Conservation (phyloP, 2,113 vertebrate genomes). For the Xenotilapia caudafasciata region DNA sequence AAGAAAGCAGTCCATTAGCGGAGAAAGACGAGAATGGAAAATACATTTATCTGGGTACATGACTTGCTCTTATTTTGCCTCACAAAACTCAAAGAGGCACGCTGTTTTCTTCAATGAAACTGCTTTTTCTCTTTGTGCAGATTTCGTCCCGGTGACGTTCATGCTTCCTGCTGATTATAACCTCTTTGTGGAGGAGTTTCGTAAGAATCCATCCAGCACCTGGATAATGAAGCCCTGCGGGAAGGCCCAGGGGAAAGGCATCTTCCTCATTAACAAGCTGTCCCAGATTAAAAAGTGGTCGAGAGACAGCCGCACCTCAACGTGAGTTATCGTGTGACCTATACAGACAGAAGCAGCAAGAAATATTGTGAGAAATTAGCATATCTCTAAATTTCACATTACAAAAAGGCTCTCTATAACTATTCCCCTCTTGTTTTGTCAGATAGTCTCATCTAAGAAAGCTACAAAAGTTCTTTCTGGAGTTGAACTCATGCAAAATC, state of each 20-base stretch:
- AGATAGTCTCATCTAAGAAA: background rate
- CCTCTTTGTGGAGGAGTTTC: conserved; percentile 95
- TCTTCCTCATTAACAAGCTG: conserved; percentile 98
- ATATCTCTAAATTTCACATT: background rate
- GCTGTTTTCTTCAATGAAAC: background rate
- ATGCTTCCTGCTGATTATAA: conserved; percentile 98
- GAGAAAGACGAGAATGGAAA: conserved; percentile 97
- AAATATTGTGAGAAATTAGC: background rate
- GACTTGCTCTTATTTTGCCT: background rate
- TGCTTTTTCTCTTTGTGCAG: conserved; percentile 52
- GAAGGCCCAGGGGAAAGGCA: conserved; percentile 97
- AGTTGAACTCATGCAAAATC: background rate
- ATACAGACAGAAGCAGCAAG: background rate
- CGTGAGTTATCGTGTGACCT: conserved; percentile 70
- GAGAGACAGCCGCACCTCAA: conserved; percentile 91
- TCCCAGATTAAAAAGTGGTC: conserved; percentile 99
- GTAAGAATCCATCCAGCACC: conserved; percentile 94
- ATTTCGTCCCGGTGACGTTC: conserved; percentile 96
- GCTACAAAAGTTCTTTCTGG: background rate
- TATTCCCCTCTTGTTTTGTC: background rate
- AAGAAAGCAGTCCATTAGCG: conserved; percentile 87
- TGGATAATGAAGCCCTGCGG: conserved; percentile 99
- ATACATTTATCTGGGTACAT: conserved; percentile 86
- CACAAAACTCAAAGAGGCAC: background rate
- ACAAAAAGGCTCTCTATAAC: background rate